A percentile compares a stretch with the other conserved stretches of the same genome.
phyloP scores from a whole-genome alignment of 2,113 vertebrate genomes.

The Tupaia tana region DNA sequence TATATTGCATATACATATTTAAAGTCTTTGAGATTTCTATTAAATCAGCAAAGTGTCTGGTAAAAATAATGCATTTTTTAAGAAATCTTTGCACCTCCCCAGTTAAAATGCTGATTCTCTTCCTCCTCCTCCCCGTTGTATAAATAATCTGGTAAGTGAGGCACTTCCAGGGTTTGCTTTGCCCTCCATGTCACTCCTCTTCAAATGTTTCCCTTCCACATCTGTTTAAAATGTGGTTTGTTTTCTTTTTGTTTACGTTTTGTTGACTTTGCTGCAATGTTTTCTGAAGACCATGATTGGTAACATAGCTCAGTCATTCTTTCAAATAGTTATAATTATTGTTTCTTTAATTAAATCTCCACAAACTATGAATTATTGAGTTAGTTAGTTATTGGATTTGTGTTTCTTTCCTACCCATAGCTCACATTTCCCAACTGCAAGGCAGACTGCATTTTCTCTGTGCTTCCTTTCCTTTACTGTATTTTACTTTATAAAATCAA shows the following conservation, averaged over 20 bases:
- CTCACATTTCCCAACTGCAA: not conserved
- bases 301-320: not conserved
- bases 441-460: constrained; percentile 7
- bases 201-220: not conserved
- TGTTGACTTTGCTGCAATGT: not conserved
- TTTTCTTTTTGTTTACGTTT: constrained; percentile 36
- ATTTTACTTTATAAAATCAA: constrained; percentile 26
- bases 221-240: constrained; percentile 8
- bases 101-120: not conserved
- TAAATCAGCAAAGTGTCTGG: not conserved
- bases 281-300: not conserved
- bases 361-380: constrained; percentile 5
- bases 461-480: not conserved
- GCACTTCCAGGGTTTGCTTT: not conserved
- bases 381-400: constrained; percentile 2
- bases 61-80: not conserved
- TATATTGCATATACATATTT: not conserved
- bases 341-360: constrained; percentile 36
- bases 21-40: not conserved
- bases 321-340: not conserved
- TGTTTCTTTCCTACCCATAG: not conserved
- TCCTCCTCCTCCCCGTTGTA: fast-evolving
- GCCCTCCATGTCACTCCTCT: not conserved
- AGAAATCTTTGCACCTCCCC: not conserved
- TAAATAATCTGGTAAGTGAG: not conserved